These are phyloP conservation scores for Zaprionus kolodkinae DNA, from an alignment of 1,140 invertebrate species.

Conservation along the genomic window DNA sequence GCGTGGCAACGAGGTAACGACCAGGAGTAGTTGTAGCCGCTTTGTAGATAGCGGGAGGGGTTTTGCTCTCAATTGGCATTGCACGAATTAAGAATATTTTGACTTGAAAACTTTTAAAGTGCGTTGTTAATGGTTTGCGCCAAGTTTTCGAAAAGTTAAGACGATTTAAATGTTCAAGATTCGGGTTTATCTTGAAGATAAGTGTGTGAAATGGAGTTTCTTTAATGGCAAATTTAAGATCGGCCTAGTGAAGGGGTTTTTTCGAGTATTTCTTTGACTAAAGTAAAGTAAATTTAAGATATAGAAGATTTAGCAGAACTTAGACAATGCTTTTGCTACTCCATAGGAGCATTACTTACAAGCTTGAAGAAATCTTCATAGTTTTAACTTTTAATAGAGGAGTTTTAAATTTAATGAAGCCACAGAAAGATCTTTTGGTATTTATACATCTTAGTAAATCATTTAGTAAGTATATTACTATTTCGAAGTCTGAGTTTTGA, in stretches of 20 bases:
- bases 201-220: background rate
- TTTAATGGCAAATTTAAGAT: background rate
- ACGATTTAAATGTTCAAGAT: slow-evolving; percentile 11
- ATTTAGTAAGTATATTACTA: too few relatives aligned
- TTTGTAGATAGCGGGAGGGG: background rate
- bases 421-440: too few relatives aligned
- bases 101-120: slow-evolving; percentile 29
- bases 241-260: background rate
- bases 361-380: too few relatives aligned
- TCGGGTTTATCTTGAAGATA: background rate
- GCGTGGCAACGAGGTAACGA: background rate
- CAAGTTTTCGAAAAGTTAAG: slow-evolving; percentile 2
- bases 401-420: too few relatives aligned
- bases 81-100: slow-evolving; percentile 26
- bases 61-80: slow-evolving; percentile 27
- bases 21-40: slow-evolving; percentile 4
- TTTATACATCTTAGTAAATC: too few relatives aligned
- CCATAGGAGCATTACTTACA: too few relatives aligned
- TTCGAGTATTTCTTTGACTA: background rate
- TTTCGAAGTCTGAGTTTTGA: too few relatives aligned
- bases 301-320: too few relatives aligned
- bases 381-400: too few relatives aligned
- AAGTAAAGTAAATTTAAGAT: background rate
- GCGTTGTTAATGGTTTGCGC: slow-evolving; percentile 21
- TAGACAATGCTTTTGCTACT: too few relatives aligned